Evolutionary conservation across 2,113 vertebrate species (phyloP), one percentile per base, ranked within the genome.

Genomic region (Cyprinodon variegatus): DNA sequence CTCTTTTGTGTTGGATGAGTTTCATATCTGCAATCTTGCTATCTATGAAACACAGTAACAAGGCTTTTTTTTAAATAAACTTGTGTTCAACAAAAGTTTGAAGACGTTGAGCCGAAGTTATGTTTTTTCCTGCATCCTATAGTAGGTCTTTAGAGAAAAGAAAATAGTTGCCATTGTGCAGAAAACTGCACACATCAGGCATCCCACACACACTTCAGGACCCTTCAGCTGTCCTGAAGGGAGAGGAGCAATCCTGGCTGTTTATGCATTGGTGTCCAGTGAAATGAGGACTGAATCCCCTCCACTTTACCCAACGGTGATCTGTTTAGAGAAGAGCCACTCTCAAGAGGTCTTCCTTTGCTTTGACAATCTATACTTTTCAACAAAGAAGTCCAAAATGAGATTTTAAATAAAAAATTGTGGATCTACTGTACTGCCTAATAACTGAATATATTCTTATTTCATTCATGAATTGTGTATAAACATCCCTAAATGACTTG

Each of bases 41-140:
- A 8, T 70, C 59, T 48, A 65, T 37, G 67, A 86, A 82, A 75
- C 77, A 78, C 50, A 65, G 75, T 50, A 13, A 39, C 17, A 68
- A 61, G 64, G 83, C 69, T 74, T 77, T 87, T 71, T 68, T 78
- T 78, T 43, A 81, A 66, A 45, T 3, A 67, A 91, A 83, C 82
- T 74, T 38, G 63, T 81, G n/a, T 22, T 74, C 57, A n/a, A 57
- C 39, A 59, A 48, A 20, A 53, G 65, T 82, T 76, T 82, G 74
- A 87, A 79, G 40, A 65, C 29, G 22, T 22, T 50, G 67, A 69
- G 72, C 76, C 60, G 86, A 70, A 76, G 86, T 59, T 85, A 66
- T 20, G 83, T 15, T 73, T 45, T 69, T 79, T 71, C 76, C 86
- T 76, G 68, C 68, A 64, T 75, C 67, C 66, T 62, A 80, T 2